Conservation (phyloP, 2,797 vertebrate species). For the Podarcis lilfordi region DNA sequence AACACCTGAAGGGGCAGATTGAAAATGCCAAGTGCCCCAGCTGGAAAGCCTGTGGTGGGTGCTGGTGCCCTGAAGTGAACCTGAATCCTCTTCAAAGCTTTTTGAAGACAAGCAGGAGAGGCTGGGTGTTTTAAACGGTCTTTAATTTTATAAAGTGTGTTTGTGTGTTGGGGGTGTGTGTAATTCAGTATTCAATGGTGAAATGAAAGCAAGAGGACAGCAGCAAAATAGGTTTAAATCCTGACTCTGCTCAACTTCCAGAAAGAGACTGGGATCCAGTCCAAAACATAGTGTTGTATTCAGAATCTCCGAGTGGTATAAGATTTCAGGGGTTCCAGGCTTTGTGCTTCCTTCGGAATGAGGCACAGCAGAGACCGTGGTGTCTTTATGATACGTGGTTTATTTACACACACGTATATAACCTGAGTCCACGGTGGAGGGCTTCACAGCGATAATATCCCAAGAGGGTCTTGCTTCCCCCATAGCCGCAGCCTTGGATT, state of each 20-base stretch:
- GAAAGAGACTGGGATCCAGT: neutral
- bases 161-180: neutral
- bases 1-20: neutral
- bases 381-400: too few relatives aligned
- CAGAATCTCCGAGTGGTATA: too few relatives aligned
- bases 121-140: neutral
- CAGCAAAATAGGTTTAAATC: neutral
- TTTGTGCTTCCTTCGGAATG: too few relatives aligned
- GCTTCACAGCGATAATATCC: too few relatives aligned
- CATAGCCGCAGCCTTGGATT: too few relatives aligned
- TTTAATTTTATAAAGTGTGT: neutral
- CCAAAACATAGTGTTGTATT: neutral
- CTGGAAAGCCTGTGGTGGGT: neutral
- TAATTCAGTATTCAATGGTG: neutral
- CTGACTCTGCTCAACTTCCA: neutral
- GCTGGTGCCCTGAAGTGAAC: neutral
- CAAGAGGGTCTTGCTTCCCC: too few relatives aligned
- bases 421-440: too few relatives aligned
- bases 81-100: constrained; percentile 6
- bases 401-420: too few relatives aligned
- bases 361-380: too few relatives aligned
- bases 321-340: too few relatives aligned
- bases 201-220: neutral
- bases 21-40: neutral
- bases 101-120: neutral